phyloP scores from a whole-genome alignment of 2,113 vertebrate genomes.

The Rhinogobius similis region DNA sequence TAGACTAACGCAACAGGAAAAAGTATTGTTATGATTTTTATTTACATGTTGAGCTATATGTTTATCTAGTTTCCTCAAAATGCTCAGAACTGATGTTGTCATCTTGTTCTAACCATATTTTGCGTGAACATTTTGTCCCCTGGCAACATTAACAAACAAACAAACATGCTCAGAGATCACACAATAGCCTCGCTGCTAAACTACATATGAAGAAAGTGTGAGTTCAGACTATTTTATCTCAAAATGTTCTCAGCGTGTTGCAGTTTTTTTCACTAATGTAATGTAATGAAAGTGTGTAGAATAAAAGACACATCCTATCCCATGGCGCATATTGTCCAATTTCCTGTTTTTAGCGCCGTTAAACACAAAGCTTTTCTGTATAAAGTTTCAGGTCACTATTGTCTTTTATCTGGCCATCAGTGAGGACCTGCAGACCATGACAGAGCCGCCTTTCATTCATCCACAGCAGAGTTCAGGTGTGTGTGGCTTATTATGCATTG shows the following conservation, averaged over 20 bases:
- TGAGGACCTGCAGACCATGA: slow-evolving; percentile 30
- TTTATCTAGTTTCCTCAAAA: not conserved
- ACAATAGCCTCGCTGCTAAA: too few relatives aligned
- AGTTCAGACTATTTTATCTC: not conserved
- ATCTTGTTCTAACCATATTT: too few relatives aligned
- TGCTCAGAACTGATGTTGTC: too few relatives aligned
- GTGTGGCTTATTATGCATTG: slow-evolving; percentile 41
- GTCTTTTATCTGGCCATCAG: slow-evolving; percentile 27
- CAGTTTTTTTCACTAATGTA: not conserved
- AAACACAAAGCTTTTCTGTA: slow-evolving; percentile 5
- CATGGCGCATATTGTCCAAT: not conserved
- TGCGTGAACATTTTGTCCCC: too few relatives aligned
- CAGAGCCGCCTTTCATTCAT: slow-evolving; percentile 41
- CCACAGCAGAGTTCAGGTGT: slow-evolving; percentile 49
- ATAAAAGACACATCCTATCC: not conserved
- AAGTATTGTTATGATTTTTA: too few relatives aligned
- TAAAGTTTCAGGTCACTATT: slow-evolving; percentile 40
- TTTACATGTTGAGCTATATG: too few relatives aligned
- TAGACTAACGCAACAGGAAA: too few relatives aligned
- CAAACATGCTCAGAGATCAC: too few relatives aligned
- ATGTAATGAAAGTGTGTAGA: not conserved
- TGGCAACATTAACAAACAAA: too few relatives aligned
- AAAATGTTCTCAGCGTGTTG: too few relatives aligned
- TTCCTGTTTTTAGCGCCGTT: not conserved
- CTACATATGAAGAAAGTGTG: not conserved